These are phyloP conservation scores for Antennarius striatus DNA, from an alignment of 2,113 vertebrate genomes.

Conservation along the genomic window DNA sequence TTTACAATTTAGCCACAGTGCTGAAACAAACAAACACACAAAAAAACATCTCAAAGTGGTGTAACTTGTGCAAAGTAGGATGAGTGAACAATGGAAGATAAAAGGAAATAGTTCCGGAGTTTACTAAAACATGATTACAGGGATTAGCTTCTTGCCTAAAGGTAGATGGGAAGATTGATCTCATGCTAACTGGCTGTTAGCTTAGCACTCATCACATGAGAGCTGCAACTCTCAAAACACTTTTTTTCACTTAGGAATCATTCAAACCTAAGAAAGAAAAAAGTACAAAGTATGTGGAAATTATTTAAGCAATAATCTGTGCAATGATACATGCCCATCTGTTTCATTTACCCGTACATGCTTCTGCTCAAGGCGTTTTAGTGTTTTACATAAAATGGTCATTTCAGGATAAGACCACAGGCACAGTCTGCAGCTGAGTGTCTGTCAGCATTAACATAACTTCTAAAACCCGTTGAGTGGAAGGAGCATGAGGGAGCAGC, in stretches of 20 bases:
- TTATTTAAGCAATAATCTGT: no score
- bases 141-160: not conserved
- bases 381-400: not conserved
- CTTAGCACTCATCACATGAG: no score
- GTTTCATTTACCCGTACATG: no score
- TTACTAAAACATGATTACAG: no score
- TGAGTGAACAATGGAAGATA: not conserved
- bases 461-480: constrained; percentile 21
- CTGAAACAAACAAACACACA: constrained; percentile 16
- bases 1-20: not conserved
- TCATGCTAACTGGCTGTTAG: no score
- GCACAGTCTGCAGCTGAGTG: constrained; percentile 7
- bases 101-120: no score
- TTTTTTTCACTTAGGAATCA: not conserved
- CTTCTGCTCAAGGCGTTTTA: no score
- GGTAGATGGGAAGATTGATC: not conserved
- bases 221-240: not conserved
- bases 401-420: not conserved
- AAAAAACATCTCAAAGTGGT: not conserved
- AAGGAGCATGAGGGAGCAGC: constrained; percentile 29
- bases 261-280: no score
- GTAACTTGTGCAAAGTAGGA: constrained; percentile 2
- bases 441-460: constrained; percentile 31
- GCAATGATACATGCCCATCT: no score
- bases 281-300: no score